Conservation (phyloP, 2,888 invertebrate species). For the Hedya salicella region DNA sequence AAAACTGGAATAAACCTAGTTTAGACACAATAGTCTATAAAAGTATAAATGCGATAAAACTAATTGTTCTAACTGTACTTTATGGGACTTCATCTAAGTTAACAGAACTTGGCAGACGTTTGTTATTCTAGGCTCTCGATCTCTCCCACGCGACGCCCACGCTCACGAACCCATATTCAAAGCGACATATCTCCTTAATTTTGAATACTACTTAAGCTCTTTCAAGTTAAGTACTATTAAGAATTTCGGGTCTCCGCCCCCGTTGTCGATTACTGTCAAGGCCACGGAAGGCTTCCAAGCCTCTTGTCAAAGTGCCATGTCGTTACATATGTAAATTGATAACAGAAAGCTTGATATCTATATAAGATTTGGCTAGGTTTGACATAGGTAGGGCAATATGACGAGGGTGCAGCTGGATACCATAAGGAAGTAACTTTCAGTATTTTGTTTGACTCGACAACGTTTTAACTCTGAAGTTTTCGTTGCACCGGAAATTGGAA, state of each 20-base stretch:
- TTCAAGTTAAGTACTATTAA: conserved; percentile 8
- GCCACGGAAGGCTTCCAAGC: conserved; percentile 43
- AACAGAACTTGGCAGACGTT: conserved; percentile 36
- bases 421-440: background rate
- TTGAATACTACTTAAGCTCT: background rate
- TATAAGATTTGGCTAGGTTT: background rate
- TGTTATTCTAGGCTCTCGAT: conserved; percentile 38
- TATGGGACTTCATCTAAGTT: conserved; percentile 26
- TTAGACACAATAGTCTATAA: background rate
- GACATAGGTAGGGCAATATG: background rate
- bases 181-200: conserved; percentile 6
- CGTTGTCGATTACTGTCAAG: conserved; percentile 45
- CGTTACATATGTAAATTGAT: conserved; percentile 42
- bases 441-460: too few species aligned
- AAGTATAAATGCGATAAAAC: conserved; percentile 13
- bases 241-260: conserved; percentile 46
- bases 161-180: background rate
- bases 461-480: too few species aligned
- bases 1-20: background rate
- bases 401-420: background rate
- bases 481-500: too few species aligned
- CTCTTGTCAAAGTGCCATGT: conserved; percentile 38
- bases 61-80: conserved; percentile 35
- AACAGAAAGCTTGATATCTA: conserved; percentile 25
- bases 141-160: conserved; percentile 67